phyloP scores from a whole-genome alignment of 2,888 invertebrate species.

The Cerceris rybyensis region DNA sequence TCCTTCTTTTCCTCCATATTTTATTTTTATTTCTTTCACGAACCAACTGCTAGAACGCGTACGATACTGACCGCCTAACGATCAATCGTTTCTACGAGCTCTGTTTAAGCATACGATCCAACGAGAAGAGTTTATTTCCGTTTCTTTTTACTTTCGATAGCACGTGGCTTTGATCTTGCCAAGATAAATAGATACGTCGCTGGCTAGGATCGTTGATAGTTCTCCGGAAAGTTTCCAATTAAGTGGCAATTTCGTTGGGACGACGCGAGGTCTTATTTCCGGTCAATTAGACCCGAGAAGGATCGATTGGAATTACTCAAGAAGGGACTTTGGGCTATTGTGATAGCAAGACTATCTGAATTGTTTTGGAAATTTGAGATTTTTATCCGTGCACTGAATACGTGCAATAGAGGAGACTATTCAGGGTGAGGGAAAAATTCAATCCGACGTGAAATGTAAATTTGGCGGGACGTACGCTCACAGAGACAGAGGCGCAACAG shows the following conservation, averaged over 20 bases:
- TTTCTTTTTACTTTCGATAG: background rate
- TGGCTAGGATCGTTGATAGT: background rate
- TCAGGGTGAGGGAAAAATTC: background rate
- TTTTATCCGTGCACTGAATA: background rate
- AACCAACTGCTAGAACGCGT: conserved; percentile 21
- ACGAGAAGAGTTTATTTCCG: background rate
- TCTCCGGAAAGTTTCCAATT: no score
- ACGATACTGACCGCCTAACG: conserved; percentile 45
- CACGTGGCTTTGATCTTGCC: background rate
- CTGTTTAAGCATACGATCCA: background rate
- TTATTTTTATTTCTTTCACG: conserved; percentile 11
- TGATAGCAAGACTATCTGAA: no score
- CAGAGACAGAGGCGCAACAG: conserved; percentile 32
- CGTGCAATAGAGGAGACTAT: background rate
- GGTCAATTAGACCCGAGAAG: no score
- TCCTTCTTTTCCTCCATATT: conserved; percentile 30
- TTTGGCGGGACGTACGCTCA: conserved; percentile 42
- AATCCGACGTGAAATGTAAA: conserved; percentile 38
- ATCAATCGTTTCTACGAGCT: conserved; percentile 41
- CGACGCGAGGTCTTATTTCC: no score
- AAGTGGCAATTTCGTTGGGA: no score
- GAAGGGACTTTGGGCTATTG: no score
- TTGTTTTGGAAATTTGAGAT: background rate
- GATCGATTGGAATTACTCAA: no score
- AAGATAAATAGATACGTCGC: background rate